Evolutionary conservation across 2,113 vertebrate genomes (phyloP).

Genomic region (Muscicapa adusta): DNA sequence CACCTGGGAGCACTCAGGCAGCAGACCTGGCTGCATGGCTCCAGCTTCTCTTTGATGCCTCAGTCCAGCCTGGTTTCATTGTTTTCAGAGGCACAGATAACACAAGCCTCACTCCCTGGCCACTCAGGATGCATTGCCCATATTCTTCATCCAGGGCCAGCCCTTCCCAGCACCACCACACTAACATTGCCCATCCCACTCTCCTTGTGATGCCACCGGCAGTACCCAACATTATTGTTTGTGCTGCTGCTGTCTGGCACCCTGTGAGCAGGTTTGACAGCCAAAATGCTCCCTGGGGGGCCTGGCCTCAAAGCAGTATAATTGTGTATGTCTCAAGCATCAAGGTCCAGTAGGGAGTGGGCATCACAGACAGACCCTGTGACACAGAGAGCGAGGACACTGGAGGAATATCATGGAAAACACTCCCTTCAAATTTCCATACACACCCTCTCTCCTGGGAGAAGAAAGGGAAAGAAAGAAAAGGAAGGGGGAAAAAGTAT

Average conservation of each 20-base stretch:
- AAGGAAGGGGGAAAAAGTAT: neutral
- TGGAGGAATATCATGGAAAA: neutral
- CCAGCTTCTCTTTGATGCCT: neutral
- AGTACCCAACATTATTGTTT: neutral
- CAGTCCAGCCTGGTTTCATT: neutral
- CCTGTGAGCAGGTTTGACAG: neutral
- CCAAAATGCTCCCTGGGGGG: neutral
- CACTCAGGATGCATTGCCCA: fast-evolving
- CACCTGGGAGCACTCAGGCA: neutral
- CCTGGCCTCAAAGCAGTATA: neutral
- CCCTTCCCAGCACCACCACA: fast-evolving
- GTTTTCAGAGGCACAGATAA: neutral
- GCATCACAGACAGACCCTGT: neutral
- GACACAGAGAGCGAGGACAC: neutral
- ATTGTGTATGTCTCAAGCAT: fast-evolving
- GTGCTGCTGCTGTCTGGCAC: neutral
- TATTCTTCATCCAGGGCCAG: neutral
- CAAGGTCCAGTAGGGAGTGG: neutral
- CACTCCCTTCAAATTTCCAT: neutral
- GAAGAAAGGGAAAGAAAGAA: neutral
- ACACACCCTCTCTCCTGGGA: neutral
- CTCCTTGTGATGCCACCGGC: fast-evolving
- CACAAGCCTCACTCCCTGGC: fast-evolving
- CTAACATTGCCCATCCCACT: too few species aligned
- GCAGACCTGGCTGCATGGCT: neutral